A percentile compares a stretch with the other conserved stretches of the same genome.
phyloP scores from a whole-genome alignment of 2,888 invertebrate genomes.

The Lacanobia wlatinum region DNA sequence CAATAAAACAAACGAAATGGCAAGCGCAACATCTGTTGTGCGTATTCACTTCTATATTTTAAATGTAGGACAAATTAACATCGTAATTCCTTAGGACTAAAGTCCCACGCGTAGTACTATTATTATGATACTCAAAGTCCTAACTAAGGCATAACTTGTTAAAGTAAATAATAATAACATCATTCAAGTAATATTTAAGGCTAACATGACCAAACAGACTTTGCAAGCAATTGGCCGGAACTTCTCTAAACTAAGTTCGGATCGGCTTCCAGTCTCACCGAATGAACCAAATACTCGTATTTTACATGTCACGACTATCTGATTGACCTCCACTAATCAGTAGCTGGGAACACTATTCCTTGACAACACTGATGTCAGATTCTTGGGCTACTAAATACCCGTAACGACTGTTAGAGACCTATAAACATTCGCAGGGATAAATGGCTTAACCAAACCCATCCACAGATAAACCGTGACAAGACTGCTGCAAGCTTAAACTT shows the following conservation, averaged over 20 bases:
- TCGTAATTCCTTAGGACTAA: constrained; percentile 5
- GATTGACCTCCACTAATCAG: not conserved
- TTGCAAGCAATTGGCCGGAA: not conserved
- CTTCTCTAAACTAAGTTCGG: not conserved
- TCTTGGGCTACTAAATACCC: not conserved
- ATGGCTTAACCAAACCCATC: not conserved
- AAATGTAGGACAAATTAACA: constrained; percentile 26
- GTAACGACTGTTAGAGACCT: not conserved
- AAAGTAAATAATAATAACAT: constrained; percentile 16
- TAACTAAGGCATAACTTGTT: not conserved
- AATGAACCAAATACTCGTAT: too few relatives aligned
- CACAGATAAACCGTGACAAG: not conserved
- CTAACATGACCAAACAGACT: not conserved
- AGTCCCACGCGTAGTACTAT: constrained; percentile 37
- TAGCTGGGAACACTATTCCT: not conserved
- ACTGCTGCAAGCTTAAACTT: not conserved
- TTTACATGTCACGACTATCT: not conserved
- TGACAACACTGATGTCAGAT: too few relatives aligned
- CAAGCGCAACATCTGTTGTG: constrained; percentile 17
- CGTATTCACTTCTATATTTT: not conserved
- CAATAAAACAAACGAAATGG: not conserved
- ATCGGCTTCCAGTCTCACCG: not conserved
- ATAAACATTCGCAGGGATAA: not conserved
- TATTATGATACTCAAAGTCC: constrained; percentile 2
- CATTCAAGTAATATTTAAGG: too few relatives aligned